phyloP scores from a whole-genome alignment of 2,797 vertebrate genomes.

The Hapalemur alaotrensis region DNA sequence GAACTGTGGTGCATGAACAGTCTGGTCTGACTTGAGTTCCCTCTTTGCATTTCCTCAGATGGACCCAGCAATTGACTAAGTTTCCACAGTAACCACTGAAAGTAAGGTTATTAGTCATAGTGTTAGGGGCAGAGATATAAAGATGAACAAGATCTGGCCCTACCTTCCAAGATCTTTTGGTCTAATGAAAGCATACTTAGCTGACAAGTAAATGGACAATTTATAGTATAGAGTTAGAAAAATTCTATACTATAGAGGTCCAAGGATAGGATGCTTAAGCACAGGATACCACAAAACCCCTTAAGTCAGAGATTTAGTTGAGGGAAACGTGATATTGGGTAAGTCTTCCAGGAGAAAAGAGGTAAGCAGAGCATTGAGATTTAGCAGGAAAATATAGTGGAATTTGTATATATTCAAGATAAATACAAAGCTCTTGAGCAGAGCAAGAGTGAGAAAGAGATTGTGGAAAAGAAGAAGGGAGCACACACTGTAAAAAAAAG shows the following conservation, averaged over 20 bases:
- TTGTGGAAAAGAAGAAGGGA: not conserved
- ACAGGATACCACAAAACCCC: not conserved
- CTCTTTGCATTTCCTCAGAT: not conserved
- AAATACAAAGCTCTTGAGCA: not conserved
- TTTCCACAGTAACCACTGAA: not conserved
- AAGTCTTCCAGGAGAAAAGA: not conserved
- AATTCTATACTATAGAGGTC: not conserved
- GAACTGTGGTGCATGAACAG: not conserved
- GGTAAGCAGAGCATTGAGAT: not conserved
- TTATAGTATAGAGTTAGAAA: not conserved
- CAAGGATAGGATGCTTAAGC: not conserved
- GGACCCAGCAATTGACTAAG: not conserved
- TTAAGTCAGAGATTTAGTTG: not conserved
- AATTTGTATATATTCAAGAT: not conserved
- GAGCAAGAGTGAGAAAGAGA: not conserved
- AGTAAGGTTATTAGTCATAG: not conserved
- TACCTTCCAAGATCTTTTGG: not conserved
- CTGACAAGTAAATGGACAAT: not conserved
- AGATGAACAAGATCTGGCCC: not conserved
- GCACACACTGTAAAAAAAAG: not conserved
- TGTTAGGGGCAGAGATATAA: not conserved
- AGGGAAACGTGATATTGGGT: not conserved
- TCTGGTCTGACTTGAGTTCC: not conserved
- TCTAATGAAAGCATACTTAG: not conserved
- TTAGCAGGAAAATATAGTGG: not conserved